phyloP scores from a whole-genome alignment of 2,797 vertebrate genomes.

The Tarsius wallacei region DNA sequence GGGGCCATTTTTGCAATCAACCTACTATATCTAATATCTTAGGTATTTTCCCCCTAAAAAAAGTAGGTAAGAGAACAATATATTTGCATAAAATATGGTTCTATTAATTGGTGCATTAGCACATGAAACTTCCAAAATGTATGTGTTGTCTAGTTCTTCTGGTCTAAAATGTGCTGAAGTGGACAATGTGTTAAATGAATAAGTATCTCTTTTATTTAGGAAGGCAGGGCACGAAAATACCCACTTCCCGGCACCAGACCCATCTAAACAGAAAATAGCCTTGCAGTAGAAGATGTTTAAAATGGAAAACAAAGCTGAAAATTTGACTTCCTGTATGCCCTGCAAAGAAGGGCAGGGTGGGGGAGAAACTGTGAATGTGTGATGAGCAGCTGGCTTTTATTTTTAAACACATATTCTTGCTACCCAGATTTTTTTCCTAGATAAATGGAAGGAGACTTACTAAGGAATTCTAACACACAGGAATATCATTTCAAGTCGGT shows the following conservation, averaged over 20 bases:
- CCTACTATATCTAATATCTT: neutral
- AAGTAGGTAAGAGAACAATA: neutral
- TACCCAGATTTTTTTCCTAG: conserved; percentile 56
- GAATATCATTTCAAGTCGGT: conserved; percentile 62
- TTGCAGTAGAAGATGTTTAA: conserved; percentile 59
- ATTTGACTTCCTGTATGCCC: conserved; percentile 83
- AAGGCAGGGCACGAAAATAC: conserved; percentile 59
- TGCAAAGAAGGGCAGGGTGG: conserved; percentile 13
- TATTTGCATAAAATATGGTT: neutral
- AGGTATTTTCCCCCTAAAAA: neutral
- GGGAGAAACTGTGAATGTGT: conserved; percentile 68
- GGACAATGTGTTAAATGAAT: conserved; percentile 6
- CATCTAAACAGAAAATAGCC: conserved; percentile 71
- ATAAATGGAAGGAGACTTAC: conserved; percentile 68
- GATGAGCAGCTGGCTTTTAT: conserved; percentile 87
- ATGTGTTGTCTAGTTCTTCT: neutral
- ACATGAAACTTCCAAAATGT: neutral
- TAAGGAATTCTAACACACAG: conserved; percentile 70
- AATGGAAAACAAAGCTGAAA: conserved; percentile 77
- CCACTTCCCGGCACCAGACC: conserved; percentile 45
- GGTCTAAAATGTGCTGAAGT: conserved; percentile 53
- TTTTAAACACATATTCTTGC: conserved; percentile 83
- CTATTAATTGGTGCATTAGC: conserved; percentile 22
- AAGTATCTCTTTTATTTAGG: conserved; percentile 64
- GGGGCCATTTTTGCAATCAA: neutral